Percentiles rank a stretch among this genome's conserved stretches.
Conservation (phyloP, 1,140 invertebrate genomes). For the Scaptomyza montana region DNA sequence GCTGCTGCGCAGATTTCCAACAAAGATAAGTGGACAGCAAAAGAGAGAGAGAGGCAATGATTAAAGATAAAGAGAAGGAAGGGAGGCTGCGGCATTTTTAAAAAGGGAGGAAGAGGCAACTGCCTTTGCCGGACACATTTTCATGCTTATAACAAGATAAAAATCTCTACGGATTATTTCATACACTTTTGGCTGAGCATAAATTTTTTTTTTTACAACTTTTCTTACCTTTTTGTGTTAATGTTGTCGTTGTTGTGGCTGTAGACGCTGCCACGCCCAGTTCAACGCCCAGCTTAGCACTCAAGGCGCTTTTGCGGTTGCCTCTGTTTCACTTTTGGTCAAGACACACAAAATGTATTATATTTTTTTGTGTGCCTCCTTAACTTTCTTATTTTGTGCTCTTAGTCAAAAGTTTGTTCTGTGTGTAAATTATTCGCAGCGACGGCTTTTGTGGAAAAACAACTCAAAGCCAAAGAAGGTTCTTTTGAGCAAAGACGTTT, state of each 20-base stretch:
- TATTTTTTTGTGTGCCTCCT: constrained; percentile 33
- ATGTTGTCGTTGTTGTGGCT: constrained; percentile 8
- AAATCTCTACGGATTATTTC: constrained; percentile 78
- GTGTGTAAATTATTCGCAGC: constrained; percentile 80
- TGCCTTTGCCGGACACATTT: constrained; percentile 67
- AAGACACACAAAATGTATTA: constrained; percentile 36
- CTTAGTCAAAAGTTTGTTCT: constrained; percentile 72
- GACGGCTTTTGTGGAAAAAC: constrained; percentile 60
- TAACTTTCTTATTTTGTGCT: constrained; percentile 33
- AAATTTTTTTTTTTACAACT: constrained; percentile 65
- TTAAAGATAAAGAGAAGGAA: constrained; percentile 3
- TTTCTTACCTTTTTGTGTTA: constrained; percentile 66
- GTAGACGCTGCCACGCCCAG: constrained; percentile 35
- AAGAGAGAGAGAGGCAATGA: constrained; percentile 15
- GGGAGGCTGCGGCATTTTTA: neutral
- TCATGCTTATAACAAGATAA: constrained; percentile 76
- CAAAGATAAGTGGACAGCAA: constrained; percentile 54
- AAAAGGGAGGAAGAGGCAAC: constrained; percentile 3
- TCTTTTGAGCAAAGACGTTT: constrained; percentile 18
- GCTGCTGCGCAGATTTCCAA: constrained; percentile 69
- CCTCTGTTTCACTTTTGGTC: constrained; percentile 65
- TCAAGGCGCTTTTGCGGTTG: constrained; percentile 67
- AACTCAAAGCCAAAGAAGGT: constrained; percentile 64
- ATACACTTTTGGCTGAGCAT: constrained; percentile 61
- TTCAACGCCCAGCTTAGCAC: constrained; percentile 60